Conservation (phyloP, 2,888 invertebrate species). For the Xanthia icteritia region DNA sequence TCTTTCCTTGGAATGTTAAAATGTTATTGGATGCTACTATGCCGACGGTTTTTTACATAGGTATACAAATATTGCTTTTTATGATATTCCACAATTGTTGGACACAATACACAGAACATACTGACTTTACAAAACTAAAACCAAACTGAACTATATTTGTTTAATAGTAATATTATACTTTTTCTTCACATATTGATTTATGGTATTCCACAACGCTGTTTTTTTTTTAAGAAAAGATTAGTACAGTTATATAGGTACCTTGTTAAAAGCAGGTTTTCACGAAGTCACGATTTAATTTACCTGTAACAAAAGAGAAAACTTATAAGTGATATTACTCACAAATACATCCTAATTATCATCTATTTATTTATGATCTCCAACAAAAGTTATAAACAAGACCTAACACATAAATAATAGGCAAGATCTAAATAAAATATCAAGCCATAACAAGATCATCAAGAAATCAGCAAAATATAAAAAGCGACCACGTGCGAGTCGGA, state of each 20-base stretch:
- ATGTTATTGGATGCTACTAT: not conserved
- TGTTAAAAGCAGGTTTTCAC: not conserved
- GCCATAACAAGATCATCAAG: too few species aligned
- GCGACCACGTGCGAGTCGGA: too few species aligned
- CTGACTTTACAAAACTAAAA: too few species aligned
- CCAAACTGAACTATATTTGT: not conserved
- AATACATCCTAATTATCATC: not conserved
- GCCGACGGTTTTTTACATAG: not conserved
- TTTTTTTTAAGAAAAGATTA: not conserved
- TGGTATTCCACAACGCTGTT: not conserved
- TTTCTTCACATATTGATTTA: too few species aligned
- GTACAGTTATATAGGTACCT: not conserved
- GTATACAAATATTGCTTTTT: not conserved
- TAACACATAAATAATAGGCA: not conserved
- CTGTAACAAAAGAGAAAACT: constrained; percentile 51
- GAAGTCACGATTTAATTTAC: constrained; percentile 30
- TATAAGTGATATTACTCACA: constrained; percentile 1
- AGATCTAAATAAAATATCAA: not conserved
- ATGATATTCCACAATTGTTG: not conserved
- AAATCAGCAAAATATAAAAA: too few species aligned
- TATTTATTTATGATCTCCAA: not conserved
- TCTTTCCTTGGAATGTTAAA: not conserved
- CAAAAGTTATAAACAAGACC: not conserved
- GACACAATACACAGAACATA: not conserved
- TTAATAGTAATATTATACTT: not conserved